These are phyloP conservation scores for Matsumyia berberina DNA, from an alignment of 2,888 invertebrate genomes.

Conservation along the genomic window DNA sequence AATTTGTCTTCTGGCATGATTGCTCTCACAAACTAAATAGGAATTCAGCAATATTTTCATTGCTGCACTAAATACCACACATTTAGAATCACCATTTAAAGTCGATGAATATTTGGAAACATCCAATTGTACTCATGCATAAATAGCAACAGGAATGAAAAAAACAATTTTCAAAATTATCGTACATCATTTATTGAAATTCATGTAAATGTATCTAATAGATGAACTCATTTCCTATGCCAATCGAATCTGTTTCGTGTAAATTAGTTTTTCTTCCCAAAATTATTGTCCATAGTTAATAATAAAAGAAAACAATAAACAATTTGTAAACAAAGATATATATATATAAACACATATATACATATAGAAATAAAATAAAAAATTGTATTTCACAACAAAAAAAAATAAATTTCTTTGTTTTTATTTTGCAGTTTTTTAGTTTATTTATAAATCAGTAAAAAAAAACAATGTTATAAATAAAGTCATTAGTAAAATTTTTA, in stretches of 20 bases:
- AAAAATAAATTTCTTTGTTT: slow-evolving; percentile 46
- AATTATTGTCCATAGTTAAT: slow-evolving; percentile 56
- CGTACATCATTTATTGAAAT: slow-evolving; percentile 58
- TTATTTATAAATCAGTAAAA: slow-evolving; percentile 37
- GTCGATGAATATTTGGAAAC: slow-evolving; percentile 2
- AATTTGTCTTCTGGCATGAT: not conserved
- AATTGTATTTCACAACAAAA: slow-evolving; percentile 23
- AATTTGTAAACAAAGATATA: slow-evolving; percentile 54
- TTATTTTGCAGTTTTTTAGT: slow-evolving; percentile 37
- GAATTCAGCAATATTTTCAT: slow-evolving; percentile 26
- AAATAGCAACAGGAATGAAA: slow-evolving; percentile 13
- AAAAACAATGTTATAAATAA: slow-evolving; percentile 62
- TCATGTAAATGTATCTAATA: slow-evolving; percentile 45
- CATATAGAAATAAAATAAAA: slow-evolving; percentile 9
- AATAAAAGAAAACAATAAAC: slow-evolving; percentile 34
- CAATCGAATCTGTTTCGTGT: slow-evolving; percentile 67
- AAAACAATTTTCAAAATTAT: slow-evolving; percentile 46
- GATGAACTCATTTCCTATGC: slow-evolving; percentile 50
- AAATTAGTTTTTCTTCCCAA: slow-evolving; percentile 61
- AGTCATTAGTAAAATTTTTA: slow-evolving; percentile 74
- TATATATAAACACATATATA: slow-evolving; percentile 24
- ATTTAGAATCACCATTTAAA: slow-evolving; percentile 26
- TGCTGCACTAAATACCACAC: slow-evolving; percentile 32
- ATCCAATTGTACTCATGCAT: slow-evolving; percentile 9
- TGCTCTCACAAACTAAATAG: slow-evolving; percentile 8